phyloP scores from a whole-genome alignment of 2,888 invertebrate genomes.

The Plusia festucae region DNA sequence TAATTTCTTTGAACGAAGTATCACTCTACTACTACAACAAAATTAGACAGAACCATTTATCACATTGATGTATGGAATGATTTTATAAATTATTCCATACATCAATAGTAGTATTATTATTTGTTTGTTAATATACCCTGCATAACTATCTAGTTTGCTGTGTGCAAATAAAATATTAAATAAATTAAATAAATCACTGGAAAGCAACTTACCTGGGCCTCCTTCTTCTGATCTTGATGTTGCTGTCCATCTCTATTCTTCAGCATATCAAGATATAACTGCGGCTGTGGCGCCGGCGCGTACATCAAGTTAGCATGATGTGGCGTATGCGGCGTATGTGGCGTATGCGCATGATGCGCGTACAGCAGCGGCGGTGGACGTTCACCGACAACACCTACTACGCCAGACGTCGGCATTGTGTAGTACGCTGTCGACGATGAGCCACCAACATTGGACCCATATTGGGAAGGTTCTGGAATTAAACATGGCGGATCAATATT shows the following conservation, averaged over 20 bases:
- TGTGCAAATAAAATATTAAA: too few species aligned
- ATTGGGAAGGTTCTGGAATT: slow-evolving; percentile 76
- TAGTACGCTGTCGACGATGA: slow-evolving; percentile 78
- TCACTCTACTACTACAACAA: too few species aligned
- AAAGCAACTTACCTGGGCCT: slow-evolving; percentile 71
- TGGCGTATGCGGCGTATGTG: slow-evolving; percentile 77
- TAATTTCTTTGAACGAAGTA: too few species aligned
- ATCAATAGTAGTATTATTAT: too few species aligned
- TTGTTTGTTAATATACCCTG: too few species aligned
- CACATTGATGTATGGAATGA: too few species aligned
- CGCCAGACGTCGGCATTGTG: slow-evolving; percentile 81
- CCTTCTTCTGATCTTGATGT: slow-evolving; percentile 81
- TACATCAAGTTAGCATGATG: slow-evolving; percentile 79
- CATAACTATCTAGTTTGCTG: too few species aligned
- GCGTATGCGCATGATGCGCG: slow-evolving; percentile 82
- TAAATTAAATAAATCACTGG: too few species aligned
- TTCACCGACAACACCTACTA: slow-evolving; percentile 81
- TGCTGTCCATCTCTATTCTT: slow-evolving; percentile 81
- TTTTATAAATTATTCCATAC: too few species aligned
- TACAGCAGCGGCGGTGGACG: slow-evolving; percentile 82
- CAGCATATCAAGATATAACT: slow-evolving; percentile 82
- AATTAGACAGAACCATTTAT: too few species aligned
- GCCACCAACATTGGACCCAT: slow-evolving; percentile 77
- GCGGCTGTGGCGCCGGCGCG: slow-evolving; percentile 81
- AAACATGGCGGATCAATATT: not conserved